These are phyloP conservation scores for Oligia strigilis DNA, from an alignment of 2,888 invertebrate species.

Conservation along the genomic window DNA sequence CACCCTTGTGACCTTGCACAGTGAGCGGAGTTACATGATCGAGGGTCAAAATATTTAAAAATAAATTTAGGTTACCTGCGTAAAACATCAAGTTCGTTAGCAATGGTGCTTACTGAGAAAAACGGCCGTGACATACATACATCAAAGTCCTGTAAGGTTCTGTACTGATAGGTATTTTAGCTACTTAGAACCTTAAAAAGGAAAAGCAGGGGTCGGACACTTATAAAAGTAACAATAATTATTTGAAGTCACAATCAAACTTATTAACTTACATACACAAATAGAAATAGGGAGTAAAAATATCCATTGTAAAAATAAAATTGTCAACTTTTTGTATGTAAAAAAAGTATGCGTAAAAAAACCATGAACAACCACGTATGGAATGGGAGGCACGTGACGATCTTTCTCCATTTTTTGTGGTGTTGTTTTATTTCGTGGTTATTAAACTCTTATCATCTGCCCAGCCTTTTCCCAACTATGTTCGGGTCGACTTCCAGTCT, in stretches of 20 bases:
- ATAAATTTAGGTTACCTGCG: neutral
- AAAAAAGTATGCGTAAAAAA: neutral
- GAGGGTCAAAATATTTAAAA: slow-evolving; percentile 14
- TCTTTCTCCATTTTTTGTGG: neutral
- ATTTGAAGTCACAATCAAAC: neutral
- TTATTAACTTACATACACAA: neutral
- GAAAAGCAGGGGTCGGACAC: neutral
- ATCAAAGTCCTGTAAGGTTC: neutral
- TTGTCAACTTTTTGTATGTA: neutral
- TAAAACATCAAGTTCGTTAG: neutral
- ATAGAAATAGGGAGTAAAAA: neutral
- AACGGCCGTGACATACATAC: neutral
- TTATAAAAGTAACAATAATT: neutral
- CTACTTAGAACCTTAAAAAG: neutral
- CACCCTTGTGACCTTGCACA: slow-evolving; percentile 30
- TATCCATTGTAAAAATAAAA: too few species aligned
- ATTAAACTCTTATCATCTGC: too few species aligned
- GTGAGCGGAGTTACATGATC: slow-evolving; percentile 23
- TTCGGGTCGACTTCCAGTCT: too few species aligned
- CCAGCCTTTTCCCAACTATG: too few species aligned
- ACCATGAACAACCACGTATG: too few species aligned
- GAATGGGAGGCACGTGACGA: neutral
- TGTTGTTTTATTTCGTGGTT: neutral
- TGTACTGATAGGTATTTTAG: neutral
- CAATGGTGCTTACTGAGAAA: neutral